A percentile compares a stretch with the other conserved stretches of the same genome.
Evolutionary conservation across 2,888 invertebrate species (phyloP).

Genomic region (Pollenia labialis): DNA sequence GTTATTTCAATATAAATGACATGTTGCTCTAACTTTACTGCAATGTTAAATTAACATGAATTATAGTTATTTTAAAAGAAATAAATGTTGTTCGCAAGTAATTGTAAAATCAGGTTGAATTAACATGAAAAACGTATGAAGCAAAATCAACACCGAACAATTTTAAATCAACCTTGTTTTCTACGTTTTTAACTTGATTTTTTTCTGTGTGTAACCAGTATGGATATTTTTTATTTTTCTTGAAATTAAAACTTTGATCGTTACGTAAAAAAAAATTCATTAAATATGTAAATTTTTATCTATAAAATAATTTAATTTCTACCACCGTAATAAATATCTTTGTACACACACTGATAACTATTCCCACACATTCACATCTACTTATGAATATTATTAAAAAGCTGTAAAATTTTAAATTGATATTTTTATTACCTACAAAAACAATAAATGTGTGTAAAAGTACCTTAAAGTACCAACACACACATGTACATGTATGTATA

Average conservation of each 20-base stretch:
- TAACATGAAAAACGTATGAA: too few relatives aligned
- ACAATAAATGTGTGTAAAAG: constrained; percentile 34
- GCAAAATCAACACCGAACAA: too few relatives aligned
- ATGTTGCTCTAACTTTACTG: too few relatives aligned
- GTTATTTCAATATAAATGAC: too few relatives aligned
- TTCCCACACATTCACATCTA: neutral
- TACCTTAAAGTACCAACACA: neutral
- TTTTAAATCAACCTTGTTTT: too few relatives aligned
- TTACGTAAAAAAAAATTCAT: constrained; percentile 3
- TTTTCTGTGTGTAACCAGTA: too few relatives aligned
- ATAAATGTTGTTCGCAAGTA: too few relatives aligned
- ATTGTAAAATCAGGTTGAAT: too few relatives aligned
- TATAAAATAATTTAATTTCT: constrained; percentile 15
- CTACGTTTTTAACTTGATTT: too few relatives aligned
- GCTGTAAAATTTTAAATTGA: constrained; percentile 62
- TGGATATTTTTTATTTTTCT: too few relatives aligned
- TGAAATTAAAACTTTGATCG: neutral
- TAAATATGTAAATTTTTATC: constrained; percentile 39
- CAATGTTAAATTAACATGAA: too few relatives aligned
- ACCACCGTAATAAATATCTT: neutral
- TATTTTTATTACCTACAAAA: constrained; percentile 57
- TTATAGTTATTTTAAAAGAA: too few relatives aligned
- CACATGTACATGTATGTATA: constrained; percentile 3
- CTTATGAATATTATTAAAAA: constrained; percentile 48
- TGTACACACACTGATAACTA: neutral